These are phyloP conservation scores for Gambusia affinis DNA, from an alignment of 2,113 vertebrate genomes.

Conservation along the genomic window DNA sequence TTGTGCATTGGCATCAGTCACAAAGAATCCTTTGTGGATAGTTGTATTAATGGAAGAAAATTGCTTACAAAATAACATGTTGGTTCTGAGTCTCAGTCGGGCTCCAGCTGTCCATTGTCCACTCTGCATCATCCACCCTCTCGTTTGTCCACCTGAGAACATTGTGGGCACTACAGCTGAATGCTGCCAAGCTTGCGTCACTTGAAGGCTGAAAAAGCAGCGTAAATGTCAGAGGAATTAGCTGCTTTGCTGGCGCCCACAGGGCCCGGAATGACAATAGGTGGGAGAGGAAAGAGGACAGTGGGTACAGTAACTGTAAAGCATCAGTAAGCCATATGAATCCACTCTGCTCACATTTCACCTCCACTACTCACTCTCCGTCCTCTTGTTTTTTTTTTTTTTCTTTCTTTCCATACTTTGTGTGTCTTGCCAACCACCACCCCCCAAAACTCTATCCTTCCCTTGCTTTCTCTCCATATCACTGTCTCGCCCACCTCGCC, in stretches of 20 bases:
- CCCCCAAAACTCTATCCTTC: slow-evolving; percentile 36
- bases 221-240: slow-evolving; percentile 83
- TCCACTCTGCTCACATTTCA: slow-evolving; percentile 44
- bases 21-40: no score
- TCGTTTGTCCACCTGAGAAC: slow-evolving; percentile 60
- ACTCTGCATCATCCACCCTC: slow-evolving; percentile 29
- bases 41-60: not conserved
- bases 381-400: slow-evolving; percentile 25
- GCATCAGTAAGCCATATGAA: slow-evolving; percentile 45
- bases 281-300: slow-evolving; percentile 62
- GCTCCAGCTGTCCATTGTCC: slow-evolving; percentile 32
- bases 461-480: slow-evolving; percentile 71
- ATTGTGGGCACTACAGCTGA: slow-evolving; percentile 47
- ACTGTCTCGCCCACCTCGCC: slow-evolving; percentile 79
- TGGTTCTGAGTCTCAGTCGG: slow-evolving; percentile 35
- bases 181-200: slow-evolving; percentile 64
- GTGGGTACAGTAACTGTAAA: slow-evolving; percentile 59
- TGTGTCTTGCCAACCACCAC: slow-evolving; percentile 52
- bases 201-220: slow-evolving; percentile 60
- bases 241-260: slow-evolving; percentile 68
- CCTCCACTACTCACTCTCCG: slow-evolving; percentile 36
- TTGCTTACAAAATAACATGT: slow-evolving; percentile 1
- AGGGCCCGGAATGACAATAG: slow-evolving; percentile 69
- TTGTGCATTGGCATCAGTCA: not conserved
- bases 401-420: slow-evolving; percentile 30